phyloP scores from a whole-genome alignment of 2,113 vertebrate species.

The Probosciger aterrimus region DNA sequence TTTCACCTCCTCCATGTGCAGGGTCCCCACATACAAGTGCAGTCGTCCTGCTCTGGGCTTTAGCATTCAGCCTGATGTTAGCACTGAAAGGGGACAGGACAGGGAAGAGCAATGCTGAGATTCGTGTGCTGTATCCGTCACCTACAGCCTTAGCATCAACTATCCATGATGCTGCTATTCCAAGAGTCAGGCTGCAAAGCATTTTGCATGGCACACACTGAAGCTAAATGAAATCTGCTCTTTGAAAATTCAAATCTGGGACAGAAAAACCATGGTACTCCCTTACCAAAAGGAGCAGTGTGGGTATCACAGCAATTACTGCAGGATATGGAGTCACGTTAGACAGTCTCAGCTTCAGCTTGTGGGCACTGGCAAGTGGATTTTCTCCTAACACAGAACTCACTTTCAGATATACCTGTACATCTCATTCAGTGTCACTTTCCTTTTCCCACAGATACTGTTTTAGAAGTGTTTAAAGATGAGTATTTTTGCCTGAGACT shows the following conservation, averaged over 20 bases:
- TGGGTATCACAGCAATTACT: background rate
- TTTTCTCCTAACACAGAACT: background rate
- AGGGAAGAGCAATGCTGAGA: background rate
- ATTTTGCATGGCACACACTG: background rate
- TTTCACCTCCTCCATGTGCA: background rate
- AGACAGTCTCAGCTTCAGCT: background rate
- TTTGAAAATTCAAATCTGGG: background rate
- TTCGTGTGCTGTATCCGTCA: accelerated
- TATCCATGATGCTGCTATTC: background rate
- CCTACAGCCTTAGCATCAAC: accelerated
- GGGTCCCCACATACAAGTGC: background rate
- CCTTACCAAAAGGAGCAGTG: background rate
- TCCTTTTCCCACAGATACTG: background rate
- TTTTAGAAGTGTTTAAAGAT: background rate
- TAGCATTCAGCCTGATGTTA: background rate
- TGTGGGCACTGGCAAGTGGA: background rate
- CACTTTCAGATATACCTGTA: background rate
- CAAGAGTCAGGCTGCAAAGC: background rate
- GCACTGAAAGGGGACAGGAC: background rate
- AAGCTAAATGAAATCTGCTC: background rate
- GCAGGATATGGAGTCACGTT: background rate
- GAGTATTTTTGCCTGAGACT: background rate
- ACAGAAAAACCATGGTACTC: background rate
- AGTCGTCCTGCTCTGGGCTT: background rate
- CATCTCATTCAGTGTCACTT: background rate